Conservation (phyloP, 2,888 invertebrate species). For the Anarsia innoxiella region DNA sequence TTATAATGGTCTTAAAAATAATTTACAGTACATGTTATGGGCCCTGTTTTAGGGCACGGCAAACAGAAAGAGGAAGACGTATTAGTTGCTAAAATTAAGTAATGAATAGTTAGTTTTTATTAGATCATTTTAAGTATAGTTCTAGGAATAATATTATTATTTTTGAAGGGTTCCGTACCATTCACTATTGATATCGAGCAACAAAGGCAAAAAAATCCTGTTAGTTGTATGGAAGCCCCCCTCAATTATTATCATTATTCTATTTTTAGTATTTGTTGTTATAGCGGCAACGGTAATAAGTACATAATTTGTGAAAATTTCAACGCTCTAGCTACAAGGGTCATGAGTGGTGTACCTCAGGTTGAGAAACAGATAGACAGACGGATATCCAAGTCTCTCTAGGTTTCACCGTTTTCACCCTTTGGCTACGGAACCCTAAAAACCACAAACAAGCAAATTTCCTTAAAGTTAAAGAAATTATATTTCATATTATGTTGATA, state of each 20-base stretch:
- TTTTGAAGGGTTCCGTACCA: too few relatives aligned
- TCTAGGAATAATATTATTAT: too few relatives aligned
- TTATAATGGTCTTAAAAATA: too few relatives aligned
- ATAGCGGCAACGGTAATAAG: background rate
- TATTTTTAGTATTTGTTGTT: background rate
- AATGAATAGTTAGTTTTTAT: too few relatives aligned
- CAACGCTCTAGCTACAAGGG: background rate
- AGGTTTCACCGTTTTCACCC: background rate
- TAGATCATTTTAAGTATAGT: too few relatives aligned
- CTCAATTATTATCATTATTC: background rate
- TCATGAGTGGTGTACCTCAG: background rate
- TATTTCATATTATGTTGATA: background rate
- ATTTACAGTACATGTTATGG: too few relatives aligned
- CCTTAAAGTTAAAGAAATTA: background rate
- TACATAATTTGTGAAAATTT: background rate
- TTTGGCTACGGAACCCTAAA: slow-evolving; percentile 1
- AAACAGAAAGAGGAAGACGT: too few relatives aligned
- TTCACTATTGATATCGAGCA: too few relatives aligned
- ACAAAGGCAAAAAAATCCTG: background rate
- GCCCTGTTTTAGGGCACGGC: too few relatives aligned
- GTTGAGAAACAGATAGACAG: background rate
- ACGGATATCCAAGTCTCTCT: background rate
- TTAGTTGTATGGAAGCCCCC: background rate
- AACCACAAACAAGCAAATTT: background rate
- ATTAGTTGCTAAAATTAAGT: too few relatives aligned